Conservation (phyloP, 2,113 vertebrate species). For the Scophthalmus maximus region DNA sequence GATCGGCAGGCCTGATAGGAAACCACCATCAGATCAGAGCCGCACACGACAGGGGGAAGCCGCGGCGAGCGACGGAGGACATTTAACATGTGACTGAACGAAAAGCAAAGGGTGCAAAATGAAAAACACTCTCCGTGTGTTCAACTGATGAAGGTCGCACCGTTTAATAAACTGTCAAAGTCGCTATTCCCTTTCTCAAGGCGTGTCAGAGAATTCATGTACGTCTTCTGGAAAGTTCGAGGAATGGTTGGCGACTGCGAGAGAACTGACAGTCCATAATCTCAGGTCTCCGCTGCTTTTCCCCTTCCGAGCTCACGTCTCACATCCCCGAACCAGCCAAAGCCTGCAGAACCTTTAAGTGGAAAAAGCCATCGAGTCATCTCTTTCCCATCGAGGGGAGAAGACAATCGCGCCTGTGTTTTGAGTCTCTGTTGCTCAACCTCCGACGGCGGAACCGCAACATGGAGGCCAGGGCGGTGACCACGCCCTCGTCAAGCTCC, state of each 20-base stretch:
- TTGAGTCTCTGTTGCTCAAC: constrained; percentile 35
- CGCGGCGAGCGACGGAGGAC: neutral
- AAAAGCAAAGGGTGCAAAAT: too few relatives aligned
- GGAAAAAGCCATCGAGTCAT: constrained; percentile 57
- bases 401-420: constrained; percentile 62
- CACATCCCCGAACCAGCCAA: constrained; percentile 22
- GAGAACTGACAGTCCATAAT: constrained; percentile 6
- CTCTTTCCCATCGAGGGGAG: constrained; percentile 28
- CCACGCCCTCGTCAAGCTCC: constrained; percentile 43
- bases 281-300: constrained; percentile 5
- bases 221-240: constrained; percentile 22
- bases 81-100: too few relatives aligned
- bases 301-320: constrained; percentile 26
- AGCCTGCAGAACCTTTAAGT: constrained; percentile 9
- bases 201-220: neutral
- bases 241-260: constrained; percentile 32
- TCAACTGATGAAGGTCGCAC: neutral
- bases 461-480: too few relatives aligned
- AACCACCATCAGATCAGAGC: constrained; percentile 6
- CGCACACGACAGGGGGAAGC: too few relatives aligned
- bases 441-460: too few relatives aligned
- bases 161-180: constrained; percentile 3
- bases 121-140: too few relatives aligned
- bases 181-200: neutral
- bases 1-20: neutral